Conservation (phyloP, 2,113 vertebrate genomes). For the Mesocricetus auratus region DNA sequence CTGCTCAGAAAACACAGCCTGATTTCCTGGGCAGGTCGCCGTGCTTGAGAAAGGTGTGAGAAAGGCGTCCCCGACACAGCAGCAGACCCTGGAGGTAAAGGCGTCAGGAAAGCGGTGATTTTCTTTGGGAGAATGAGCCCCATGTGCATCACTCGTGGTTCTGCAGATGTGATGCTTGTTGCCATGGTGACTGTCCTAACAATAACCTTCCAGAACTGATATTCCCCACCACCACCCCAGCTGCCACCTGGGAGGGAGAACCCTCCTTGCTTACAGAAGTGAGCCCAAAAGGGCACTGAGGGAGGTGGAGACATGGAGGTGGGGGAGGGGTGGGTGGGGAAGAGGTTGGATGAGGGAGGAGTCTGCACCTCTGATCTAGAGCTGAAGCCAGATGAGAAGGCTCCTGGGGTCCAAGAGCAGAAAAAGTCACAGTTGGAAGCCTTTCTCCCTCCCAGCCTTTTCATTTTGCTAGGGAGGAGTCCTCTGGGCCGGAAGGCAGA, state of each 20-base stretch:
- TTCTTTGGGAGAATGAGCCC: slow-evolving; percentile 70
- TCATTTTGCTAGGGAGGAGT: not conserved
- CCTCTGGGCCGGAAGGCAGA: not conserved
- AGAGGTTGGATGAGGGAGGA: not conserved
- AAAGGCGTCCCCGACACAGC: not conserved
- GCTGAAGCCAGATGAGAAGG: not conserved
- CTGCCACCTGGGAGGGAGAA: slow-evolving; percentile 79
- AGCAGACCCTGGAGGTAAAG: slow-evolving; percentile 9
- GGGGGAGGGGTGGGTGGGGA: not conserved
- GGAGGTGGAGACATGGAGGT: slow-evolving; percentile 43
- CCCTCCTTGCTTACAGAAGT: slow-evolving; percentile 63
- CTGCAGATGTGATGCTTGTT: slow-evolving; percentile 81
- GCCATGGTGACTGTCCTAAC: slow-evolving; percentile 82
- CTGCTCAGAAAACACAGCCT: not conserved
- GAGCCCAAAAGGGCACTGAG: slow-evolving; percentile 64
- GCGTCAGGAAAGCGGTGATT: not conserved
- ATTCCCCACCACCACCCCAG: slow-evolving; percentile 79
- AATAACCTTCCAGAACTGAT: slow-evolving; percentile 80
- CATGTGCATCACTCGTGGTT: slow-evolving; percentile 73
- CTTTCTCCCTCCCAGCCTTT: not conserved
- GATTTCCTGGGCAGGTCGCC: not conserved
- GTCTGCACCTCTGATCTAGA: not conserved
- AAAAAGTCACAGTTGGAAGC: not conserved
- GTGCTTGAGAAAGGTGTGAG: not conserved
- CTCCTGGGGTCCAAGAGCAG: not conserved